Conservation (phyloP, 2,888 invertebrate species). For the Sarcophaga carnaria region DNA sequence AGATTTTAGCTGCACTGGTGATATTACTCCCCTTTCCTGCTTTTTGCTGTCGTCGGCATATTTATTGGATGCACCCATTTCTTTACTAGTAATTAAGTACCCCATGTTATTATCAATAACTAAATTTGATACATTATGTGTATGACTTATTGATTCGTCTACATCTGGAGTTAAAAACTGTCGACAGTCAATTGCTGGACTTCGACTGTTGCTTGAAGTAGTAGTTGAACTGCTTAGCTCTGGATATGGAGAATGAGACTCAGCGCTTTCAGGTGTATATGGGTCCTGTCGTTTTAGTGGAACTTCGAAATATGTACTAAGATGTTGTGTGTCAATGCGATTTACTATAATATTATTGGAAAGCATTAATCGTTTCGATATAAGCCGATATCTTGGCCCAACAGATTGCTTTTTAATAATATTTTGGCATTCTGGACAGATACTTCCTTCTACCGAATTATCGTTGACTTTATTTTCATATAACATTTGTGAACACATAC, state of each 20-base stretch:
- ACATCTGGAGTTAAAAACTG: constrained; percentile 71
- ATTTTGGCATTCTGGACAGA: constrained; percentile 79
- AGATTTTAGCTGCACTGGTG: constrained; percentile 85
- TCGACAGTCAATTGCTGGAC: constrained; percentile 75
- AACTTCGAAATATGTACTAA: constrained; percentile 78
- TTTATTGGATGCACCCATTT: constrained; percentile 18
- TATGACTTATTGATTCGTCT: not conserved
- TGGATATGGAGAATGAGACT: constrained; percentile 88
- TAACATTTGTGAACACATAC: constrained; percentile 76
- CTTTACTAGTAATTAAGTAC: not conserved
- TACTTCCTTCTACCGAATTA: constrained; percentile 67
- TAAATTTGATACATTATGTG: constrained; percentile 6
- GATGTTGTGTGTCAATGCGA: constrained; percentile 83
- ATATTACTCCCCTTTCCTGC: constrained; percentile 82
- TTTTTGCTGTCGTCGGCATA: constrained; percentile 63
- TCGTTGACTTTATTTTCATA: constrained; percentile 36
- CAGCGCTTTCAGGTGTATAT: constrained; percentile 92
- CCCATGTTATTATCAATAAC: not conserved
- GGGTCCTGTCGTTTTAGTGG: constrained; percentile 83
- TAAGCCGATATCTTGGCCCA: constrained; percentile 77
- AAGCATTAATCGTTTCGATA: constrained; percentile 78
- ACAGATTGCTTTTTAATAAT: constrained; percentile 77
- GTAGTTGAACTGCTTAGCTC: constrained; percentile 77
- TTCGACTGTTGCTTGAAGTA: constrained; percentile 74
- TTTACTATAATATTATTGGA: constrained; percentile 83